Conservation (phyloP, 1,140 invertebrate genomes). For the Polypedilum pembai region DNA sequence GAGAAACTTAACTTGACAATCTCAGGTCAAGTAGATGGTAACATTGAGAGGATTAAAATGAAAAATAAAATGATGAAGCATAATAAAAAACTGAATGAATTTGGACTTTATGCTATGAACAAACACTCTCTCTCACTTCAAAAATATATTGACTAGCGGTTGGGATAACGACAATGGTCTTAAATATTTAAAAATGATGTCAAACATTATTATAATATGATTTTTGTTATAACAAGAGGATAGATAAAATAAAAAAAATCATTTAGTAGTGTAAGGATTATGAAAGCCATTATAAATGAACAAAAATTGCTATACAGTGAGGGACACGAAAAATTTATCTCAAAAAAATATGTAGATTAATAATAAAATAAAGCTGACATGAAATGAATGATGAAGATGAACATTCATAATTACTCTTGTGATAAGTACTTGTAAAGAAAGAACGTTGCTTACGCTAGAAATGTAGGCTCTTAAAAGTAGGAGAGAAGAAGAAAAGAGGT, state of each 20-base stretch:
- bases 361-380: slow-evolving; percentile 14
- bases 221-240: too few species aligned
- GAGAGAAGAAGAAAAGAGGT: background rate
- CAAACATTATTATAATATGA: too few species aligned
- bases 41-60: background rate
- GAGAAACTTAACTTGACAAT: background rate
- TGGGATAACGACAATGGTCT: too few species aligned
- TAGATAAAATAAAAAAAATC: too few species aligned
- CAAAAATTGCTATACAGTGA: too few species aligned
- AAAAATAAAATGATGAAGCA: background rate
- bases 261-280: too few species aligned
- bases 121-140: too few species aligned
- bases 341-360: background rate
- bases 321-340: too few species aligned
- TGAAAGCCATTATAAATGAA: too few species aligned
- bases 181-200: too few species aligned
- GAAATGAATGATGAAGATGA: slow-evolving; percentile 20
- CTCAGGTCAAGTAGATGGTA: slow-evolving; percentile 9
- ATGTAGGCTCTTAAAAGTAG: background rate
- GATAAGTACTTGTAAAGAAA: background rate
- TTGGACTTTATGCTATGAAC: too few species aligned
- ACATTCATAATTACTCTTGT: slow-evolving; percentile 27
- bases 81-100: background rate
- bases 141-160: too few species aligned
- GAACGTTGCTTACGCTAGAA: background rate